Conservation (phyloP, 30 jellyfish, hydroid and myxozoan species). For the Haliclystus octoradiatus region DNA sequence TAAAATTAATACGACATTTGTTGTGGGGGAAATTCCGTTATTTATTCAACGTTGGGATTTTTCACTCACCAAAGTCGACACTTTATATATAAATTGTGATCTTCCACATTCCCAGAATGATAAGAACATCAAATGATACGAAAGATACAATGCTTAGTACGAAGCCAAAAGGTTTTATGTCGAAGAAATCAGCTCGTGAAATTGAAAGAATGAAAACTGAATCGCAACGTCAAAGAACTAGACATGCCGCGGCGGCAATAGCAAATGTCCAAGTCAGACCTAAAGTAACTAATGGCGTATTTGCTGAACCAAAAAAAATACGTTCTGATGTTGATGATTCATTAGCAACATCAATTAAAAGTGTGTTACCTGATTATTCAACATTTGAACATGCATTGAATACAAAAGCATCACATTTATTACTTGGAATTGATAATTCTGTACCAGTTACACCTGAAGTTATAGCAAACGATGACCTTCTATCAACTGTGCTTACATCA, state of each 20-base stretch:
- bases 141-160: background rate
- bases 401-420: conserved; percentile 43
- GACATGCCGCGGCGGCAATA: background rate
- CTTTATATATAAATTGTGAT: too few species aligned
- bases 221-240: background rate
- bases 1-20: too few species aligned
- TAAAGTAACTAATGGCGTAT: background rate
- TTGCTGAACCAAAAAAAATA: background rate
- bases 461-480: background rate
- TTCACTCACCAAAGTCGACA: too few species aligned
- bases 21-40: too few species aligned
- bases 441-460: conserved; percentile 95
- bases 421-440: conserved; percentile 73
- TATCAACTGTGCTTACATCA: background rate
- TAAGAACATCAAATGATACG: background rate
- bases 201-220: background rate
- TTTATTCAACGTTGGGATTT: too few species aligned
- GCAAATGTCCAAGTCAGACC: background rate
- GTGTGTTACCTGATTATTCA: conserved; percentile 59
- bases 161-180: background rate
- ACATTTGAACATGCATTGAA: conserved; percentile 20
- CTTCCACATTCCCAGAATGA: too few species aligned
- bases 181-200: background rate
- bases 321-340: background rate
- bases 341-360: background rate